Conservation (phyloP, 2,888 invertebrate genomes). For the Zygogramma bicolorata region DNA sequence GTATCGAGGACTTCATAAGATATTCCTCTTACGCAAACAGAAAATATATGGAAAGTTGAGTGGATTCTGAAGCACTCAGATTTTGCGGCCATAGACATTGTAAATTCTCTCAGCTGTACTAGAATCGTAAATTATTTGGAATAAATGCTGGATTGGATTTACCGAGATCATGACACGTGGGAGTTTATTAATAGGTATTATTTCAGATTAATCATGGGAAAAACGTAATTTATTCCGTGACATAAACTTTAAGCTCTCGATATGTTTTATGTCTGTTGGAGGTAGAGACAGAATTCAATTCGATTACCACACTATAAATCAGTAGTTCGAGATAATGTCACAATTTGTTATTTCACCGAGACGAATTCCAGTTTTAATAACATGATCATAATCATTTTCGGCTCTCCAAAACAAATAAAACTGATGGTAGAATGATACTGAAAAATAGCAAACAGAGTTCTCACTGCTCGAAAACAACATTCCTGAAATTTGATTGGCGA, state of each 20-base stretch:
- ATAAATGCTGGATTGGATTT: too few relatives aligned
- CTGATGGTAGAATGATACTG: neutral
- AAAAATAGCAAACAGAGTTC: neutral
- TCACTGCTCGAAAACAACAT: neutral
- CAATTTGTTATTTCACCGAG: neutral
- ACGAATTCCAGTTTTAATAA: neutral
- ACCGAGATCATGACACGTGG: neutral
- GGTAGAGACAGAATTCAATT: neutral
- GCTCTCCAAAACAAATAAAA: neutral
- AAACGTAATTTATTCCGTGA: neutral
- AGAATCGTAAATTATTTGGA: too few relatives aligned
- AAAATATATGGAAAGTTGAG: too few relatives aligned
- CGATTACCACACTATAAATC: neutral
- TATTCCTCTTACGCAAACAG: too few relatives aligned
- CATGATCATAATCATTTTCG: neutral
- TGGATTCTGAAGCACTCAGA: too few relatives aligned
- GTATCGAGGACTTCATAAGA: too few relatives aligned
- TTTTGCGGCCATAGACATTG: too few relatives aligned
- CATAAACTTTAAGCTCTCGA: neutral
- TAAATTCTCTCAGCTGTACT: too few relatives aligned
- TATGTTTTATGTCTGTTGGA: neutral
- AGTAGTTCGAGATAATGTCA: constrained; percentile 2
- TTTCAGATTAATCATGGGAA: neutral
- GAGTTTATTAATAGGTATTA: neutral
- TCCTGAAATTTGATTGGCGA: neutral